phyloP scores from a whole-genome alignment of 2,113 vertebrate genomes.

The Podiceps cristatus region DNA sequence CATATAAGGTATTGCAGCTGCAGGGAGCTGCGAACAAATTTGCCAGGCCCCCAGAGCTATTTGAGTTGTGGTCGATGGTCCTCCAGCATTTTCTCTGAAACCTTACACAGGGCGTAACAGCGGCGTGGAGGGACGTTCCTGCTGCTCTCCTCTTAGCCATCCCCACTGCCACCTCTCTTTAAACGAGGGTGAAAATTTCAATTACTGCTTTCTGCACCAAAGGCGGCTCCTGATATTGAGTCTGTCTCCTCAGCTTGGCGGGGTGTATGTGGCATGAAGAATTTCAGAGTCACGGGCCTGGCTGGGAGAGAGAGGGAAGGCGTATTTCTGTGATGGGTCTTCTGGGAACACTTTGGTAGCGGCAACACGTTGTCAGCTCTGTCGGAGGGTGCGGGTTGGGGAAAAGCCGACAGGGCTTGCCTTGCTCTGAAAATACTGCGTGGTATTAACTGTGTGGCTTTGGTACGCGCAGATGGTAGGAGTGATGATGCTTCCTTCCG shows the following conservation, averaged over 20 bases:
- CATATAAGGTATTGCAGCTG: neutral
- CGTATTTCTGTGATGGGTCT: fast-evolving
- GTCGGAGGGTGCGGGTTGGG: neutral
- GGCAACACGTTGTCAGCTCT: neutral
- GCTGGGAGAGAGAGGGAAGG: neutral
- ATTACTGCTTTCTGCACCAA: neutral
- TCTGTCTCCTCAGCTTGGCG: neutral
- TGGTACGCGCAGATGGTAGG: neutral
- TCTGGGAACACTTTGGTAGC: neutral
- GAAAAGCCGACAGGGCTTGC: neutral
- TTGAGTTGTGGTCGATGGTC: neutral
- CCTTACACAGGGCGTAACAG: fast-evolving
- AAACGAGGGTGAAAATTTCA: neutral
- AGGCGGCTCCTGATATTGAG: fast-evolving
- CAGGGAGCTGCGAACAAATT: neutral
- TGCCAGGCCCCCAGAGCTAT: fast-evolving
- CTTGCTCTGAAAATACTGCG: neutral
- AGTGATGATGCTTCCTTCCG: neutral
- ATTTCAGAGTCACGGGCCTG: neutral
- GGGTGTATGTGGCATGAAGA: neutral
- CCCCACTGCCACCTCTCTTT: neutral
- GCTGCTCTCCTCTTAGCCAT: neutral
- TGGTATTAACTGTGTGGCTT: neutral
- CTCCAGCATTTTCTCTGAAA: neutral
- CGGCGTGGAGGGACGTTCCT: neutral